Percentiles rank a stretch among this genome's conserved stretches.
These are phyloP conservation scores for Nipponacmea schrenckii DNA, from an alignment of 2,888 invertebrate species.

Conservation along the genomic window DNA sequence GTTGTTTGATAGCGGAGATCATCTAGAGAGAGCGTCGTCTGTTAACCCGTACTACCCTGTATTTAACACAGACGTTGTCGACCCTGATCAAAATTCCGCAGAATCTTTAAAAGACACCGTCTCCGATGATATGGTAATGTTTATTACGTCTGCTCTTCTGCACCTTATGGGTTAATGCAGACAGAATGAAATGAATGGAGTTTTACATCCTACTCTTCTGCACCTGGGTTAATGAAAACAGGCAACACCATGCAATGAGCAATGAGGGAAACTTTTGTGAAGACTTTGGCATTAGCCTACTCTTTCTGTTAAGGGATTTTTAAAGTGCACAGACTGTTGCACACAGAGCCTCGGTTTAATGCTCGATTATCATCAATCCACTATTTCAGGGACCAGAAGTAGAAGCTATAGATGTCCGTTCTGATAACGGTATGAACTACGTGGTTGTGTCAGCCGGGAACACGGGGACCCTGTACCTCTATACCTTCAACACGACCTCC, in stretches of 20 bases:
- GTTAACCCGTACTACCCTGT: conserved; percentile 9
- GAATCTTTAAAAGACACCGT: conserved; percentile 12
- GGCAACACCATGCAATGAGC: no score
- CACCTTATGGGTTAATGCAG: no score
- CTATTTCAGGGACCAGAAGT: conserved; percentile 14
- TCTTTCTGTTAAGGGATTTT: no score
- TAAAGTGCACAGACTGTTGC: no score
- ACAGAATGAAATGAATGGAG: no score
- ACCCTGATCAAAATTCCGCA: conserved; percentile 3
- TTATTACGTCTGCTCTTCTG: background rate
- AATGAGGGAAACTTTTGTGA: no score
- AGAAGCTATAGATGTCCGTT: conserved; percentile 9
- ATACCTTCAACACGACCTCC: conserved; percentile 7
- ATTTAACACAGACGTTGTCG: conserved; percentile 11
- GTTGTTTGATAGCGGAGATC: conserved; percentile 15
- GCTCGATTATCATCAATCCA: background rate
- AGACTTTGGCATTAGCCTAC: no score
- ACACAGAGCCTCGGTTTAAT: no score
- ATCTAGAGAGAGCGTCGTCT: background rate
- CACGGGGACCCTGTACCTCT: conserved; percentile 13
- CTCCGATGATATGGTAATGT: conserved; percentile 14
- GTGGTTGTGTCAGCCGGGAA: conserved; percentile 9
- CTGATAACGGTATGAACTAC: conserved; percentile 1
- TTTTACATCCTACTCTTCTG: no score
- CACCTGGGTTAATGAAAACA: no score